phyloP scores from a whole-genome alignment of 1,140 invertebrate species.

The Eumaeus atala region DNA sequence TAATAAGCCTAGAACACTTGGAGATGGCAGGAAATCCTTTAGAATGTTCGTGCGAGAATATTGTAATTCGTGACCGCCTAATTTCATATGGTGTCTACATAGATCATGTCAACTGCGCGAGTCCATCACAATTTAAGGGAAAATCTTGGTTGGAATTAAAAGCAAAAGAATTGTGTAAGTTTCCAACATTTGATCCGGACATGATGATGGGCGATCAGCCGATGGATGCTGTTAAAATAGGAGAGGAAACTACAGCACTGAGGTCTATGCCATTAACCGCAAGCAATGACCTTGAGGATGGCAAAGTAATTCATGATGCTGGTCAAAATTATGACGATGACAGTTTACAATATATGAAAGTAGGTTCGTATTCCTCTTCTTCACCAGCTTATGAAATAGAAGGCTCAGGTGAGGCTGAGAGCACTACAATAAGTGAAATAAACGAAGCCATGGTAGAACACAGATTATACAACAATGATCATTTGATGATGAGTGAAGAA shows the following conservation, averaged over 20 bases:
- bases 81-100: conserved; percentile 70
- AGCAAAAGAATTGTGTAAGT: conserved; percentile 73
- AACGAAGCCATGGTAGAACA: conserved; percentile 33
- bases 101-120: conserved; percentile 72
- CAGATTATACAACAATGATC: conserved; percentile 29
- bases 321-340: conserved; percentile 59
- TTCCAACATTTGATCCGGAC: conserved; percentile 56
- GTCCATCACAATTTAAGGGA: conserved; percentile 66
- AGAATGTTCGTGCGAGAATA: conserved; percentile 76
- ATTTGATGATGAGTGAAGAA: conserved; percentile 39
- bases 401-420: conserved; percentile 56
- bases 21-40: conserved; percentile 76
- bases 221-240: conserved; percentile 51
- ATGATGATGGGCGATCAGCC: conserved; percentile 78
- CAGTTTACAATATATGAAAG: conserved; percentile 53
- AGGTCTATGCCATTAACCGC: conserved; percentile 58
- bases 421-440: conserved; percentile 44
- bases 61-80: conserved; percentile 73
- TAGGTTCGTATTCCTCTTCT: conserved; percentile 36
- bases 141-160: conserved; percentile 74
- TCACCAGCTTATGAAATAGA: conserved; percentile 42
- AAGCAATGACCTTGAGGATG: conserved; percentile 56
- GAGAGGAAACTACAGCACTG: conserved; percentile 50
- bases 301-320: conserved; percentile 49
- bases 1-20: conserved; percentile 73